phyloP scores from a whole-genome alignment of 1,140 invertebrate genomes.

The Caenorhabditis inopinata region DNA sequence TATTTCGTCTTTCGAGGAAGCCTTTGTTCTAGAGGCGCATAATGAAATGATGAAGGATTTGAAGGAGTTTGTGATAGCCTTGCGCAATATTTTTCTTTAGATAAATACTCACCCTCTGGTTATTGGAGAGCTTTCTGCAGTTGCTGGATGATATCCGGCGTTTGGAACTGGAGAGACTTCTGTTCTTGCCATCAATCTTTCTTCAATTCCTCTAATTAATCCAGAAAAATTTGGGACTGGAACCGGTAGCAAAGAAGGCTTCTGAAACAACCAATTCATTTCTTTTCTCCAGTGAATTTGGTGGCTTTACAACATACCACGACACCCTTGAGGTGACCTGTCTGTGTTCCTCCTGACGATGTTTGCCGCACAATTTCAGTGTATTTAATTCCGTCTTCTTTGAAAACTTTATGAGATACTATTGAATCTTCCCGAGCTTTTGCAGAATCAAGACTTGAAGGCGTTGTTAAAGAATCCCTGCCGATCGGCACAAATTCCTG shows the following conservation, averaged over 20 bases:
- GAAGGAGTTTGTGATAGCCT: too few species aligned
- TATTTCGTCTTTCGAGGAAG: too few species aligned
- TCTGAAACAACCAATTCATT: neutral
- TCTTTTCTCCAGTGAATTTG: too few species aligned
- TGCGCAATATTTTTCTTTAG: too few species aligned
- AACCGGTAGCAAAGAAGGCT: neutral
- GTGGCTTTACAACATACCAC: neutral
- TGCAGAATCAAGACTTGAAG: neutral
- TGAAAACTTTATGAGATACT: neutral
- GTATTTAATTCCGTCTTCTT: neutral
- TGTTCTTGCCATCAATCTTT: neutral
- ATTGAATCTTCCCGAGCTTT: neutral
- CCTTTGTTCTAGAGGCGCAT: too few species aligned
- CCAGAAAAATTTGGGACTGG: neutral
- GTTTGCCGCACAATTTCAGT: neutral
- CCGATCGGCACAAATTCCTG: conserved; percentile 7
- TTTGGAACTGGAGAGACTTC: neutral
- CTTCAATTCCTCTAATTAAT: neutral
- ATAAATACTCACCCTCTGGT: neutral
- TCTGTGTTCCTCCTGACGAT: neutral
- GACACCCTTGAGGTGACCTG: neutral
- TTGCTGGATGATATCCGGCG: neutral
- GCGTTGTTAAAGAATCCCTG: neutral
- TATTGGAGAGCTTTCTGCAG: neutral
- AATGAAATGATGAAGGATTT: too few species aligned